Base-by-base conservation (phyloP, 2,113 vertebrate species). In the Salvelinus sp. region DNA sequence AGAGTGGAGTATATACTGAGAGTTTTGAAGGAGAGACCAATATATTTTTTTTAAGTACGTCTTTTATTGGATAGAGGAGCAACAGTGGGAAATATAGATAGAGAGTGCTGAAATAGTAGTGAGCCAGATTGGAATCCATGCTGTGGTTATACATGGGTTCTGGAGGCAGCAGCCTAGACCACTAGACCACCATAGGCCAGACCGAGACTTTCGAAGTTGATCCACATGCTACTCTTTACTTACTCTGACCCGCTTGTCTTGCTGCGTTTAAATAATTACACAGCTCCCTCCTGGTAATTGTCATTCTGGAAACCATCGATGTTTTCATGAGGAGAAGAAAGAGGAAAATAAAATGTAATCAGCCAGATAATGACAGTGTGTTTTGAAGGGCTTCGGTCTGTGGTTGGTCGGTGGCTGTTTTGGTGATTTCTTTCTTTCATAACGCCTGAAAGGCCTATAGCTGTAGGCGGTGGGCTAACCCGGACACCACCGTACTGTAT, bases 221-320 rank as follows among this genome's bases (percentile, higher is more conserved):
- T 81, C 82, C 23, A 83, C 7, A 14, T 28, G 62, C 79, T 27
- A 86, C 84, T 79, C 88, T 92, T 89, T 87, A 90, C 91, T 91
- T 89, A 87, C 87, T 84, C 88, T 82, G 82, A 79, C 87, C 88
- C 64, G 83, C 86, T 88, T 88, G 88, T 91, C 85, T 85, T 54
- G 74, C 66, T 54, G 50, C 18, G 79, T 88, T 93, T 89, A 84
- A 93, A 92, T 93, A 93, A 93, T 92, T 91, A 90, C 85, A 91
- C 85, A 74, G 77, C 76, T 78, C 83, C 82, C 73, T 91, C 88
- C 79, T 88, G 89, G 86, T 90, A 92, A 91, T 91, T 93, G 90
- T 92, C 88, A 86, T 85, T 86, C 85, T 86, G 65, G 66, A 87
- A 79, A 64, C 79, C 79, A 79, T 88, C 75, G n/a, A 44, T 86